These are phyloP conservation scores for Phaetusa simplex DNA, from an alignment of 2,113 vertebrate species.

Conservation along the genomic window DNA sequence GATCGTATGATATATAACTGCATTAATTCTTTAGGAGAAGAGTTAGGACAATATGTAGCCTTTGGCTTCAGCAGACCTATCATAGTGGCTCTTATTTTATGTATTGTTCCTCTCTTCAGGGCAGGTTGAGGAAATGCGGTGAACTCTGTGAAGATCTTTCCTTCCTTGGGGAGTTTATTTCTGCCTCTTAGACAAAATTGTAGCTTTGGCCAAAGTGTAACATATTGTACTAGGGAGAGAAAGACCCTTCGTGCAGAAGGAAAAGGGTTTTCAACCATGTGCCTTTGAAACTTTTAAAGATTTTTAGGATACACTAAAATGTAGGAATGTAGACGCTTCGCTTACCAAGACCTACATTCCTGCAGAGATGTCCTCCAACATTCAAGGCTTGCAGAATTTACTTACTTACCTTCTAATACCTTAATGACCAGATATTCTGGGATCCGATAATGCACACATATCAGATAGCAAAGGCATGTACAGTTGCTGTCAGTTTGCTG, in stretches of 20 bases:
- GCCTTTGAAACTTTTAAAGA: not conserved
- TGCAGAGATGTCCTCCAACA: not conserved
- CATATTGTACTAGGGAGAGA: not conserved
- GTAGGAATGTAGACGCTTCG: not conserved
- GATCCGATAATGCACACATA: not conserved
- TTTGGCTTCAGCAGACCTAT: not conserved
- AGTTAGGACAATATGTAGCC: not conserved
- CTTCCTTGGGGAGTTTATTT: not conserved
- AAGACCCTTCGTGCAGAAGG: not conserved
- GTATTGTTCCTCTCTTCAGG: not conserved
- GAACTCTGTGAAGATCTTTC: not conserved
- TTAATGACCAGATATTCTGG: not conserved
- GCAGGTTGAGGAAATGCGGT: not conserved
- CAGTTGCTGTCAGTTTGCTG: not conserved
- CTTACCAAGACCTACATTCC: not conserved
- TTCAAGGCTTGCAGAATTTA: not conserved
- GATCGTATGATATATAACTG: not conserved
- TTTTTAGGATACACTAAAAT: not conserved
- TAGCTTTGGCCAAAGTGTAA: not conserved
- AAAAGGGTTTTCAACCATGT: not conserved
- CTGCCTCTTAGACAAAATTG: not conserved
- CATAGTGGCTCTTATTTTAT: not conserved
- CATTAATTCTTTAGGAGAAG: not conserved
- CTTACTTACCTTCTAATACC: not conserved
- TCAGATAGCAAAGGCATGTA: not conserved